Evolutionary conservation across 2,797 vertebrate genomes (phyloP).

Genomic region (Hyperoplus lanceolatus): DNA sequence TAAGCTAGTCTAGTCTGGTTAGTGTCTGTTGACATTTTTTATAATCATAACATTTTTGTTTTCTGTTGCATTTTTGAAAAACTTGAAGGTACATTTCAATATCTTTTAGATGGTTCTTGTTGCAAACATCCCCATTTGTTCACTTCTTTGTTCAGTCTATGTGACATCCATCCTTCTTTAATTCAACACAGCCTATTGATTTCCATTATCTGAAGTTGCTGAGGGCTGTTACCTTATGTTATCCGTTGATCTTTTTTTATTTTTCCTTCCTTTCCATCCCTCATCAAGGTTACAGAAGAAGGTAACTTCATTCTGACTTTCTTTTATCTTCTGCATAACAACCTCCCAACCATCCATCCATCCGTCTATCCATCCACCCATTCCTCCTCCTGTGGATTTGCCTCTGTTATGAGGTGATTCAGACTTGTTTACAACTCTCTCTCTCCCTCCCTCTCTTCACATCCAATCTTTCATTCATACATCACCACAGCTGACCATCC

Average conservation of each 20-base stretch:
- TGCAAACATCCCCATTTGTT: background rate
- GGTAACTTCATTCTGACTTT: constrained; percentile 57
- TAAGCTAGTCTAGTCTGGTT: background rate
- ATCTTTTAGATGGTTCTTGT: background rate
- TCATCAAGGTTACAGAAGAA: constrained; percentile 52
- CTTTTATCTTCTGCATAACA: constrained; percentile 55
- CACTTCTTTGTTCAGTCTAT: background rate
- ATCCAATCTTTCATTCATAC: constrained; percentile 67
- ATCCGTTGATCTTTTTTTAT: constrained; percentile 14
- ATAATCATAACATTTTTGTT: background rate
- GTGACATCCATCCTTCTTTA: background rate
- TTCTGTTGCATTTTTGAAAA: background rate
- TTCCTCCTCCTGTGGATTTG: constrained; percentile 47
- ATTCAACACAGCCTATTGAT: constrained; percentile 10
- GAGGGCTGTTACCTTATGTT: constrained; percentile 1
- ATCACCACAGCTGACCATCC: constrained; percentile 68
- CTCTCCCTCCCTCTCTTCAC: constrained; percentile 45
- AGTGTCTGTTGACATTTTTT: no score
- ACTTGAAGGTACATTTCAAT: background rate
- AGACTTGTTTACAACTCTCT: constrained; percentile 68
- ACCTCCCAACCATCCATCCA: constrained; percentile 56
- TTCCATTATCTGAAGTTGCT: constrained; percentile 17
- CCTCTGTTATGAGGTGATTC: constrained; percentile 65
- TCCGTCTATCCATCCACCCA: constrained; percentile 45
- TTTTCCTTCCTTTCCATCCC: constrained; percentile 21